Evolutionary conservation across 92 coral and sea anemone genomes (phyloP), one percentile per base, ranked within the genome.

Genomic region (Umimayanthus chanpuru): DNA sequence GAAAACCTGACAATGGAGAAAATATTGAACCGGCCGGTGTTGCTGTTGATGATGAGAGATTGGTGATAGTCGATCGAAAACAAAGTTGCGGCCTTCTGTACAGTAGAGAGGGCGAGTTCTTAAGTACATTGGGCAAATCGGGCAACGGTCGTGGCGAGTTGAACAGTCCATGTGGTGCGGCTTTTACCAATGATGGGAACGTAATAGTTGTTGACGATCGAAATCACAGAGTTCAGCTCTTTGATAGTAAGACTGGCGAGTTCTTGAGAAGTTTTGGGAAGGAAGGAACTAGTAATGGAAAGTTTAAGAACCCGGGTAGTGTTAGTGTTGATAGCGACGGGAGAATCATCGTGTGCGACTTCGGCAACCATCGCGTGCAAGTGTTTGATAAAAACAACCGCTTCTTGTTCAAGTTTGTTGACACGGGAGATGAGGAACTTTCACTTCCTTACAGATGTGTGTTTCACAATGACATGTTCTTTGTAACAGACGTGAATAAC

Each of bases 241-340:
- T 32, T 32, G 36, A 32, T 2, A 32, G 36, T 32, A 32, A 32
- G 40, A 73, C 77, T 40, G 77, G 77, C 21, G 77, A 7, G 25
- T 73, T 73, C 40, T 36, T 30, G 77, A 40, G 44, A 73, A 30
- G 77, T 36, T 73, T 73, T 73, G 77, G 77, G 4, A 73, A 40
- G 23, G 30, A 32, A 32, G 36, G 36, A 32, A 32, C 36, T 32
- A 2, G 36, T 32, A 32, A 32, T 32, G 36, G 36, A 32, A 32
- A 32, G 36, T 32, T 32, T 32, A 32, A 32, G 36, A 32, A 32
- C 36, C 36, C 36, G 2, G 77, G 41, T 40, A 29, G 77, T 6
- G 77, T 73, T 2, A 30, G 41, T 73, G 77, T 73, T 30, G 77
- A 73, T 73, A 11, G 77, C 77, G 47, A 73, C 2, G 77, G 77